Percentiles rank a stretch among this genome's conserved stretches.
phyloP scores from a whole-genome alignment of 23 tunicate species.

The Oikopleura dioica region DNA sequence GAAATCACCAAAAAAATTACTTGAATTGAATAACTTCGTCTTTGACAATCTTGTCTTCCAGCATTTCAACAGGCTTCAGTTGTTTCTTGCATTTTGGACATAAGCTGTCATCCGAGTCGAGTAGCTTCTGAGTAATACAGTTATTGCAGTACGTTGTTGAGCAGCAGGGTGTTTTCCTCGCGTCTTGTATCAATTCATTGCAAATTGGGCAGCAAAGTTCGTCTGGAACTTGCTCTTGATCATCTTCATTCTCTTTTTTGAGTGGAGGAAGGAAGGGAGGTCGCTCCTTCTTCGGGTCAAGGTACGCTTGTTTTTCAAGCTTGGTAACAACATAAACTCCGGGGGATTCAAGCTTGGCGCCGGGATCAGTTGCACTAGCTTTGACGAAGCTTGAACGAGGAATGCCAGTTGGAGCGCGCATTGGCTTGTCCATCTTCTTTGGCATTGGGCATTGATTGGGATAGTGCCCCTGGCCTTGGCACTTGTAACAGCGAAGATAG shows the following conservation, averaged over 20 bases:
- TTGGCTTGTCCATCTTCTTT: constrained; percentile 18
- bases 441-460: constrained; percentile 44
- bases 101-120: no score
- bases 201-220: constrained; percentile 53
- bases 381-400: constrained; percentile 71
- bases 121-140: no score
- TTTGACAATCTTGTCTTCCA: no score
- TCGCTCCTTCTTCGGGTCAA: constrained; percentile 55
- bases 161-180: constrained; percentile 66
- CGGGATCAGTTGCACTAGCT: constrained; percentile 36
- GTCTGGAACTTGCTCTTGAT: constrained; percentile 74
- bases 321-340: constrained; percentile 75
- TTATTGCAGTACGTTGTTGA: constrained; percentile 76
- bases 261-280: constrained; percentile 62
- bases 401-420: constrained; percentile 61
- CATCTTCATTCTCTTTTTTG: constrained; percentile 25
- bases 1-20: no score
- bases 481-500: constrained; percentile 41
- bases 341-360: constrained; percentile 51
- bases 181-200: constrained; percentile 58
- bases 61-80: no score
- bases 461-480: constrained; percentile 69
- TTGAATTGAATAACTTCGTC: no score
- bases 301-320: constrained; percentile 47
- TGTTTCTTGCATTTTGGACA: no score